Evolutionary conservation across 2,797 vertebrate genomes (phyloP).

Genomic region (Melopsittacus undulatus): DNA sequence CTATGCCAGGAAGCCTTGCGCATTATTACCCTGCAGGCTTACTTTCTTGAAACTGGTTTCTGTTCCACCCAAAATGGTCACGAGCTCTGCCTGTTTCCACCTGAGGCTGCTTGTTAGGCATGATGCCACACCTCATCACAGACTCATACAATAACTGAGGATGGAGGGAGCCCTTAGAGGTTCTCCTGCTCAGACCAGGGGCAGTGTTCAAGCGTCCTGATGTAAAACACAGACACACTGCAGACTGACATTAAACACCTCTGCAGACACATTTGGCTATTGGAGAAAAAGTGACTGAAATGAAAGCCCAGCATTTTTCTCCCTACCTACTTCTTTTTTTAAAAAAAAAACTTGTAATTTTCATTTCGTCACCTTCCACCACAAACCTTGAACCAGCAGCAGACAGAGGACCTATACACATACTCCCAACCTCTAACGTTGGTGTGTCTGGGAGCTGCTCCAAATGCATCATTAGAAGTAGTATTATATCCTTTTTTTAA

Average conservation of each 20-base stretch:
- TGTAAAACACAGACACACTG: neutral
- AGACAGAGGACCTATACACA: conserved; percentile 41
- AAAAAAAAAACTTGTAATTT: neutral
- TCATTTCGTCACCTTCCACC: conserved; percentile 12
- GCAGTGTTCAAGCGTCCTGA: neutral
- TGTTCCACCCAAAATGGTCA: neutral
- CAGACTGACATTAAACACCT: conserved; percentile 25
- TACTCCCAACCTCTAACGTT: neutral
- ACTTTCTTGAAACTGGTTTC: conserved; percentile 21
- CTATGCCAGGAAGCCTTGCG: neutral
- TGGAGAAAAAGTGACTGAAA: conserved; percentile 23
- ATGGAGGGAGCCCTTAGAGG: neutral
- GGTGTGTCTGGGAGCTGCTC: conserved; percentile 31
- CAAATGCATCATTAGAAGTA: neutral
- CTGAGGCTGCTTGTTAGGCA: neutral
- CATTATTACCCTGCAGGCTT: neutral
- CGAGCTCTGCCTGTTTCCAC: neutral
- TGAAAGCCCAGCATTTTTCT: conserved; percentile 39
- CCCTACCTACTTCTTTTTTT: neutral
- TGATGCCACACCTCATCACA: neutral
- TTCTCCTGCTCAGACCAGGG: neutral
- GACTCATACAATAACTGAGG: neutral
- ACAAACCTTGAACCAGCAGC: conserved; percentile 26
- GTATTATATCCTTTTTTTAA: neutral
- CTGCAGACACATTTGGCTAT: neutral